Evolutionary conservation across 2,888 invertebrate species (phyloP), one percentile per base, ranked within the genome.

Genomic region (Mythimna albipuncta): DNA sequence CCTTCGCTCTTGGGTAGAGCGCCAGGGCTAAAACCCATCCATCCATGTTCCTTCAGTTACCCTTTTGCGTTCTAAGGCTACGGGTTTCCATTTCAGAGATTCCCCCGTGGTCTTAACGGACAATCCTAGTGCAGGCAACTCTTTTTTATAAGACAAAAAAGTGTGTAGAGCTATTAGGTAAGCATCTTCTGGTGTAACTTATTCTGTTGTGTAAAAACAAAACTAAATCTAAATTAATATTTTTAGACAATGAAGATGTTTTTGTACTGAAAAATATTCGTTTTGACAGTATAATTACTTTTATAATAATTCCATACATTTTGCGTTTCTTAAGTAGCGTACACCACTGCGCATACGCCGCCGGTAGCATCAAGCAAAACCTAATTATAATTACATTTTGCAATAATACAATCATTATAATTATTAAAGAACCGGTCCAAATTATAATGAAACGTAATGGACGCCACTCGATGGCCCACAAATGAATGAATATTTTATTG

Each of bases 391-490:
- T 47, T 19, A 47, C 6, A 47, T 47, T 47, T 19, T 47, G 75
- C 72, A 47, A 47, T 47, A 47, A 47, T 47, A 47, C 66, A 73
- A 32, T 32, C 55, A 57, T 52, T 71, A 61, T 83, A 84, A 91
- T 81, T 75, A 92, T 89, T 90, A 91, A 90, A 91, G 82, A 90
- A 89, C 85, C 87, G 85, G 88, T 87, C 90, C 89, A 92, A 94
- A 93, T 93, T 93, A 94, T 94, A 93, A 94, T 94, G 92, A 93
- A 92, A 93, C 90, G 92, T 94, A 94, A 93, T 93, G 93, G 93
- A 91, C 87, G 90, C 91, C 90, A 91, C 90, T 93, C 91, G 90
- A 92, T 93, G 89, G 91, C 85, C 88, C 89, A 87, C 90, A 92
- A 94, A 94, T 93, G 92, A 93, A 94, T 93, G 92, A 93, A 93